Percentiles rank a stretch among this genome's conserved stretches.
phyloP scores from a whole-genome alignment of 2,888 invertebrate genomes.

The Conomelus anceps region DNA sequence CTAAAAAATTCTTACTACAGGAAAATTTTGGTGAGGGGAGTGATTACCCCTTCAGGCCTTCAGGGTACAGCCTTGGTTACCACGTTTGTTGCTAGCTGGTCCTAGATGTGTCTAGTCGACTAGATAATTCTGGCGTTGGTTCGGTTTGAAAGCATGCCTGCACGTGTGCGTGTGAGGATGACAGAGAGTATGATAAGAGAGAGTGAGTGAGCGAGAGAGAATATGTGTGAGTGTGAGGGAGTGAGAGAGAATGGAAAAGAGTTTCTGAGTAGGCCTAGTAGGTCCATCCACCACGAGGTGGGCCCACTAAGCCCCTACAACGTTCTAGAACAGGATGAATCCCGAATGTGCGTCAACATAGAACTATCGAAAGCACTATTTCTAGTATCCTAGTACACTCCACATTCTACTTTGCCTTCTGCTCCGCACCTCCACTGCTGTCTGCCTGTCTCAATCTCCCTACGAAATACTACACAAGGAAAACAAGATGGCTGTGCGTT shows the following conservation, averaged over 20 bases:
- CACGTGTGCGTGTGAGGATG: background rate
- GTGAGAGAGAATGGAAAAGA: background rate
- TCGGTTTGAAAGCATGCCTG: background rate
- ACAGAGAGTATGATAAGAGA: background rate
- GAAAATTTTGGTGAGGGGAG: too few species aligned
- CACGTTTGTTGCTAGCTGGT: too few species aligned
- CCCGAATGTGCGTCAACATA: background rate
- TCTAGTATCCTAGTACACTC: background rate
- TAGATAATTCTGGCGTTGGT: background rate
- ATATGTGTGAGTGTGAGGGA: background rate
- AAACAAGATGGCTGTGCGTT: background rate
- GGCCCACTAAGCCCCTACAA: background rate
- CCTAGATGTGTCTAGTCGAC: background rate
- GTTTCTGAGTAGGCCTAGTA: too few species aligned
- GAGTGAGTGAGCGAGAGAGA: too few species aligned
- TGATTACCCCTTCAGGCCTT: too few species aligned
- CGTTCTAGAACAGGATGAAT: background rate
- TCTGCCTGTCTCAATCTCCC: background rate
- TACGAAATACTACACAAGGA: background rate
- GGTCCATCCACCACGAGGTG: background rate
- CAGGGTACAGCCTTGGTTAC: too few species aligned
- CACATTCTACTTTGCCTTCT: too few species aligned
- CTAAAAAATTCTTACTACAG: too few species aligned
- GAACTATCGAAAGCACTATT: background rate
- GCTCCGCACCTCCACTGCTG: too few species aligned